phyloP scores from a whole-genome alignment of 2,797 vertebrate genomes.

The Ceryle rudis region DNA sequence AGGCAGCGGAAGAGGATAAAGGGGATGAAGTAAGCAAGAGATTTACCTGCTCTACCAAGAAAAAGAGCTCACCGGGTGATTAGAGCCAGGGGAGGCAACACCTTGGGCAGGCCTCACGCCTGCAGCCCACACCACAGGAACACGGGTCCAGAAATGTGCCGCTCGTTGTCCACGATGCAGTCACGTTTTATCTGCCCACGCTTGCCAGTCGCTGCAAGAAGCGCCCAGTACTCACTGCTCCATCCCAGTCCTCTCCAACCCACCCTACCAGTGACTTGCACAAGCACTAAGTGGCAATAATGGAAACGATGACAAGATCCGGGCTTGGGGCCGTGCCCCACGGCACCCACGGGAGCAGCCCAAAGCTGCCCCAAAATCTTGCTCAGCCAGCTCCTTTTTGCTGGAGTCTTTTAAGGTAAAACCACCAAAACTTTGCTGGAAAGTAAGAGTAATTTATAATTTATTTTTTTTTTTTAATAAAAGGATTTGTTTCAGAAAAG shows the following conservation, averaged over 20 bases:
- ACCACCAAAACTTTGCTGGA: background rate
- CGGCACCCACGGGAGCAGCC: background rate
- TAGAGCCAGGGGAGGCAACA: background rate
- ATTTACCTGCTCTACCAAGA: background rate
- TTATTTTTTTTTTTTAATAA: background rate
- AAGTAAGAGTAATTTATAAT: background rate
- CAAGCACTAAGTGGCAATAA: rapidly evolving
- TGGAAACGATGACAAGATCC: background rate
- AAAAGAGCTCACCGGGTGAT: background rate
- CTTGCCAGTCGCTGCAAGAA: background rate
- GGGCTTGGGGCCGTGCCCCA: background rate
- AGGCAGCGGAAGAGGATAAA: background rate
- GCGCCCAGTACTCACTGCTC: rapidly evolving
- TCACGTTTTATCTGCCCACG: rapidly evolving
- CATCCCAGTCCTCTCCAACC: background rate
- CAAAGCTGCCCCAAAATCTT: background rate
- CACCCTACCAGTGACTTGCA: background rate
- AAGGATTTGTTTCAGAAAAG: constrained; percentile 56
- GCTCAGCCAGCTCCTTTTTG: background rate
- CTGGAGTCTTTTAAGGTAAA: constrained; percentile 1
- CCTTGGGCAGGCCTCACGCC: background rate
- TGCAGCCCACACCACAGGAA: rapidly evolving
- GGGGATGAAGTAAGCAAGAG: background rate
- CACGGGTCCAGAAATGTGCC: rapidly evolving
- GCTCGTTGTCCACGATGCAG: rapidly evolving